phyloP scores from a whole-genome alignment of 2,888 invertebrate species.

The Ichneumoninae sp. region DNA sequence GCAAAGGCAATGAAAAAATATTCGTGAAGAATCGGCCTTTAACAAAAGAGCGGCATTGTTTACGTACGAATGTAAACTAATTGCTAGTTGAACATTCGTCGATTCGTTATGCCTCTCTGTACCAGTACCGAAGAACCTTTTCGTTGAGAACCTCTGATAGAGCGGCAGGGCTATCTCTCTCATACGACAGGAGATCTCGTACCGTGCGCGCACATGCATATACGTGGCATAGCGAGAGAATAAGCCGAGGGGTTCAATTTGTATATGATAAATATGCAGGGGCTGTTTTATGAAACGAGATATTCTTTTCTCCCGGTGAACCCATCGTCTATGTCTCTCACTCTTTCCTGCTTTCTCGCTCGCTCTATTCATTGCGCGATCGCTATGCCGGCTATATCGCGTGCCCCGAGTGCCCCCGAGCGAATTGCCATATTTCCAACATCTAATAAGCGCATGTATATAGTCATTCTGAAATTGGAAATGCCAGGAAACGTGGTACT shows the following conservation, averaged over 20 bases:
- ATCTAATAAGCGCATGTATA: conserved; percentile 57
- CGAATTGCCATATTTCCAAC: conserved; percentile 64
- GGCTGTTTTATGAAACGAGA: conserved; percentile 67
- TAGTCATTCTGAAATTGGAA: conserved; percentile 64
- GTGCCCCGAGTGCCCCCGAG: conserved; percentile 56
- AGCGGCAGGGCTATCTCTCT: conserved; percentile 33
- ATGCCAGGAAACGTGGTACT: conserved; percentile 56
- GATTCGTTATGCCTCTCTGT: not conserved
- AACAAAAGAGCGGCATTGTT: conserved; percentile 42
- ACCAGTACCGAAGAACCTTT: not conserved
- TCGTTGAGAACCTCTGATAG: conserved; percentile 61
- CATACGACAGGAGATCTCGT: conserved; percentile 42
- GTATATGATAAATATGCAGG: conserved; percentile 71
- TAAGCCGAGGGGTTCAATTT: conserved; percentile 69
- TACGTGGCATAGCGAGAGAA: conserved; percentile 46
- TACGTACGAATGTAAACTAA: conserved; percentile 38
- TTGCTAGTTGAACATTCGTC: conserved; percentile 8
- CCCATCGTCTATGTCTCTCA: conserved; percentile 44
- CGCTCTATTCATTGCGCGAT: conserved; percentile 60
- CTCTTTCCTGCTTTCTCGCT: conserved; percentile 57
- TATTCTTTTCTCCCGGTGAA: conserved; percentile 65
- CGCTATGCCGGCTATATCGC: conserved; percentile 53
- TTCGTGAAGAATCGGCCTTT: conserved; percentile 26
- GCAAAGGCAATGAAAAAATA: conserved; percentile 27
- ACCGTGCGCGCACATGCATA: conserved; percentile 24